Evolutionary conservation across 2,888 invertebrate species (phyloP).

Genomic region (Pheosia gnoma): DNA sequence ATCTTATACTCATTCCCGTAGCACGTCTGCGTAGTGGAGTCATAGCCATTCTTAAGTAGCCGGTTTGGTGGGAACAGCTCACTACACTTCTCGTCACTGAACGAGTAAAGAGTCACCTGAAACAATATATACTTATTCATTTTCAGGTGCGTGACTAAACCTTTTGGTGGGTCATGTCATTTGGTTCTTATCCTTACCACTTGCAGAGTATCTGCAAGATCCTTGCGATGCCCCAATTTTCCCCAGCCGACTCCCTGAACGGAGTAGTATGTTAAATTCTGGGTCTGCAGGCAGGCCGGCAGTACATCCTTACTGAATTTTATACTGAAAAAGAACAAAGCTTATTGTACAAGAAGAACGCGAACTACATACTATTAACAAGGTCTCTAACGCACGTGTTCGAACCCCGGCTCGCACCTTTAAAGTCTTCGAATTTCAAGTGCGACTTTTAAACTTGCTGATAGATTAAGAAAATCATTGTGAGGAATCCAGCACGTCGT

Average conservation of each 20-base stretch:
- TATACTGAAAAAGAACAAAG: slow-evolving; percentile 7
- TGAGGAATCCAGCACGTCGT: too few relatives aligned
- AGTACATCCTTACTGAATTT: slow-evolving; percentile 8
- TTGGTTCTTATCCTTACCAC: slow-evolving; percentile 8
- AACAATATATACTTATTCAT: too few relatives aligned
- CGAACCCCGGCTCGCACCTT: too few relatives aligned
- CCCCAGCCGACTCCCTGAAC: slow-evolving; percentile 12
- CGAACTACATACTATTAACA: too few relatives aligned
- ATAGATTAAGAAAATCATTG: too few relatives aligned
- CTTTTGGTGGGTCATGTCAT: too few relatives aligned
- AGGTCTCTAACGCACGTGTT: too few relatives aligned
- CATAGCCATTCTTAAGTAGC: slow-evolving; percentile 3
- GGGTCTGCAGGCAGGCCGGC: slow-evolving; percentile 11
- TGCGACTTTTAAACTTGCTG: too few relatives aligned
- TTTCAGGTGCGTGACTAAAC: too few relatives aligned
- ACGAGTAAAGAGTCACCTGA: background rate
- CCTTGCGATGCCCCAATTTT: slow-evolving; percentile 6
- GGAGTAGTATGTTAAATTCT: background rate
- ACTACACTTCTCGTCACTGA: background rate
- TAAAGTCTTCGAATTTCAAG: too few relatives aligned
- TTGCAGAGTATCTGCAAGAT: slow-evolving; percentile 11
- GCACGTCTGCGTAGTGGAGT: slow-evolving; percentile 11
- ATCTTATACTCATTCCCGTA: slow-evolving; percentile 6
- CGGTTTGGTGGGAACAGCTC: slow-evolving; percentile 7
- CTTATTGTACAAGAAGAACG: too few relatives aligned